Evolutionary conservation across 2,888 invertebrate genomes (phyloP), one percentile per base, ranked within the genome.

Genomic region (Galerucella calmariensis): DNA sequence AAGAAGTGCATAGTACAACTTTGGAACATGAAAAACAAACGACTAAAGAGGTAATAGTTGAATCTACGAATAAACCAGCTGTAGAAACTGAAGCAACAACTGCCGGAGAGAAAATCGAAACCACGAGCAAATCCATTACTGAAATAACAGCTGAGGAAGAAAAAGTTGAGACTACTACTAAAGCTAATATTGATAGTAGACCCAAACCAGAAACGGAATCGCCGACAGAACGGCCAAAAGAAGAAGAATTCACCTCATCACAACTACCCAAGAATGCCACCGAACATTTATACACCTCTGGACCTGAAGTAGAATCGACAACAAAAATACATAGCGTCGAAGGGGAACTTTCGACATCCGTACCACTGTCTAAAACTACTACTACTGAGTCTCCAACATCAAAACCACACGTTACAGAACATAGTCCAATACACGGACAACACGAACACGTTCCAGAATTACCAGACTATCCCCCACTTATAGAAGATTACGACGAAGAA

Each of bases 401-500:
- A 20, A 74, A 51, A 78, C 75, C 73, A n/a, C 74, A 72, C n/a
- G 72, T 73, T 44, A 76, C 77, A 14, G 78, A 78, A 59, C 70
- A 77, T 61, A 73, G 73, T 48, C 82, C 81, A 20, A 78, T 83
- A 59, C 80, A 82, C 2, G 84, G 83, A 24, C 81, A 84, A 74
- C 82, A 83, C 59, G 82, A 84, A 75, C 81, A 83, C 51, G 79
- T 81, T 67, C 84, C 86, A 11, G 86, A 85, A 76, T 74, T 83
- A 24, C 87, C 83, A 82, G 86, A 86, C 68, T 86, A 87, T 74
- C 84, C 82, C 59, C 69, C 81, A 16, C 85, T 83, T 48, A 90
- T 90, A 78, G 92, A 93, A 76, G 94, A 94, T 81, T 94, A 95
- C 83, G 92, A 92, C 78, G 93, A 93, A 81, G 94, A 95, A 83